Percentiles rank a stretch among this genome's conserved stretches.
These are phyloP conservation scores for Xiphophorus maculatus DNA, from an alignment of 2,113 vertebrate genomes.

Conservation along the genomic window DNA sequence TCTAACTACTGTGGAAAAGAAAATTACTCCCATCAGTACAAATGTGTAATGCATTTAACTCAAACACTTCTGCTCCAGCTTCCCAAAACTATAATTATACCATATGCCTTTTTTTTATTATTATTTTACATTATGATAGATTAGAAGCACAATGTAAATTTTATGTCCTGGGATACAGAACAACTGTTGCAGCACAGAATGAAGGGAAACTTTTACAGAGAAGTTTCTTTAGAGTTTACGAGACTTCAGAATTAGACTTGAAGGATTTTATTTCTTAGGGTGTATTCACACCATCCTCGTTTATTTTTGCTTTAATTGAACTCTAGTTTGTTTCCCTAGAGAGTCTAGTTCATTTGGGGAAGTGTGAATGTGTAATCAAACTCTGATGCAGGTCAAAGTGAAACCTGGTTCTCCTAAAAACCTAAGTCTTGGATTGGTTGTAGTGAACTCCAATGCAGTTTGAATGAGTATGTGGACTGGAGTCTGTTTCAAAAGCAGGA, in stretches of 20 bases:
- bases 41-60: constrained; percentile 61
- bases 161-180: constrained; percentile 29
- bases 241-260: not conserved
- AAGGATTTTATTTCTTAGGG: not conserved
- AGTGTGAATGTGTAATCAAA: no score
- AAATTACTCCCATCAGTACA: constrained; percentile 59
- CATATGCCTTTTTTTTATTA: constrained; percentile 23
- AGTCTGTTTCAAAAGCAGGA: no score
- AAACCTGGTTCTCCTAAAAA: no score
- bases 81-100: constrained; percentile 32
- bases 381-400: no score
- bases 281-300: no score
- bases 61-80: constrained; percentile 36
- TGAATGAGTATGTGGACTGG: no score
- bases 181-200: not conserved
- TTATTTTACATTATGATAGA: constrained; percentile 26
- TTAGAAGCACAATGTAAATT: not conserved
- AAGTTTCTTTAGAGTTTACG: not conserved
- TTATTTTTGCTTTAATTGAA: no score
- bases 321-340: no score
- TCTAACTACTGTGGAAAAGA: constrained; percentile 56
- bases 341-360: no score
- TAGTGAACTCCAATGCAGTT: no score
- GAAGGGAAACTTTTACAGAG: not conserved
- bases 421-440: no score